A percentile compares a stretch with the other conserved stretches of the same genome.
Evolutionary conservation across 2,113 vertebrate genomes (phyloP).

Genomic region (Galemys pyrenaicus): DNA sequence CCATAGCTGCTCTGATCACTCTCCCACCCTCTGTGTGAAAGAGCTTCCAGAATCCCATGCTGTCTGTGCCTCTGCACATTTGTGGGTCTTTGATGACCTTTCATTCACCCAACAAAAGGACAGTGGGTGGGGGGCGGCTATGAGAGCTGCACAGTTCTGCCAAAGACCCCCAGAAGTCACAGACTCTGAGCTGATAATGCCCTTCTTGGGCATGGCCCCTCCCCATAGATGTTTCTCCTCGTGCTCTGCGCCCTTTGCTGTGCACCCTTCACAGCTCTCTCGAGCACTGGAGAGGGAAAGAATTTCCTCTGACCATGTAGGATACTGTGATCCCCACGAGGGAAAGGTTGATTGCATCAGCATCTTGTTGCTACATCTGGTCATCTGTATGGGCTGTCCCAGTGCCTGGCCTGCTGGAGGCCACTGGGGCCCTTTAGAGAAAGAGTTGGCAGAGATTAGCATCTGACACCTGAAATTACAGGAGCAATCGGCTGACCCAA

Average conservation of each 20-base stretch:
- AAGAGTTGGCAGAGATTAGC: not conserved
- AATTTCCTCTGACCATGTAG: not conserved
- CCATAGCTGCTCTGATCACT: not conserved
- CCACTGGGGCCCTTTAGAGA: not conserved
- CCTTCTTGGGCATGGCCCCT: not conserved
- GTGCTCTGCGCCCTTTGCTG: not conserved
- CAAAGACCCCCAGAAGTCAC: not conserved
- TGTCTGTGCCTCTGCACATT: not conserved
- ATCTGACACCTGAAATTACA: not conserved
- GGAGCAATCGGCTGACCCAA: not conserved
- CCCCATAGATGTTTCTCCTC: not conserved
- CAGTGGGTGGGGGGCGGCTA: not conserved
- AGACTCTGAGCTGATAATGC: not conserved
- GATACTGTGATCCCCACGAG: not conserved
- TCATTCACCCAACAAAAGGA: not conserved
- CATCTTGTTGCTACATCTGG: not conserved
- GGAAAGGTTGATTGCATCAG: not conserved
- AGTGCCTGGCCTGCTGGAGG: not conserved
- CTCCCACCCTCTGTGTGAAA: accelerated
- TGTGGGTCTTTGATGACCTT: not conserved
- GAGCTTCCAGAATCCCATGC: not conserved
- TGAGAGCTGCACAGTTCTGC: not conserved
- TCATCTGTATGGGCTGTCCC: not conserved
- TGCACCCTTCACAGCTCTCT: not conserved
- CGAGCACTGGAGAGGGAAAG: not conserved